Base-by-base conservation (phyloP, 2,888 invertebrate genomes). In the Mimachlamys varia region DNA sequence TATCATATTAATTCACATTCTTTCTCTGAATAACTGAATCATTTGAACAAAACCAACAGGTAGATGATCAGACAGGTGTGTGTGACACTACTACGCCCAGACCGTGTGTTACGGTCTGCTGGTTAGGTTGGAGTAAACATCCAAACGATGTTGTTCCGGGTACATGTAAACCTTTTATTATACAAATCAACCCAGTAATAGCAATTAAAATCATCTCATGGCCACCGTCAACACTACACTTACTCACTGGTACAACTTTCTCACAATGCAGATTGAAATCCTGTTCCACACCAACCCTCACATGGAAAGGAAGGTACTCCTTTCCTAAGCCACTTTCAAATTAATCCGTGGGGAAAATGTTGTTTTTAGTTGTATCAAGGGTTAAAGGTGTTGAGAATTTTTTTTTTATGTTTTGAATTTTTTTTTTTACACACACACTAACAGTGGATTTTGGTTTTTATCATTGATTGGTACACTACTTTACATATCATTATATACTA, bases 341-440 rank as follows among this genome's bases (percentile, higher is more conserved):
- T 27, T 33, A 58, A 58, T 58, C 58, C 10, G 15, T 27, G 27
- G 33, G 22, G n/a, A 22, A 62, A 19, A 53, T 62, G 4, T 62
- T 22, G 15, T 53, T 53, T 53, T 53, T 53, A 53, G 15, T 1
- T 53, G 17, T 53, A 12, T 12, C 12, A 12, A 53, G 53, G 53
- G 53, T 53, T 7, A 10, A 53, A 53, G 53, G 53, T 7, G 19
- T 53, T 17, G 53, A 53, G 13, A 19, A 53, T 53, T 53, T 2
- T 17, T 13, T 1, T 62, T 62, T 62, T 62, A 7, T 62, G 17
- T 62, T 62, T 62, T 62, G 22, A 62, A n/a, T n/a, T n/a, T n/a
- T n/a, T n/a, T n/a, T 62, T 62, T 62, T 62, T 7, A n/a, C 17
- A 62, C n/a, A 76, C 76, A 76, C 22, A 76, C 76, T 76, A 76